Conservation (phyloP, 1,140 invertebrate genomes). For the Trachymyrmex septentrionalis region DNA sequence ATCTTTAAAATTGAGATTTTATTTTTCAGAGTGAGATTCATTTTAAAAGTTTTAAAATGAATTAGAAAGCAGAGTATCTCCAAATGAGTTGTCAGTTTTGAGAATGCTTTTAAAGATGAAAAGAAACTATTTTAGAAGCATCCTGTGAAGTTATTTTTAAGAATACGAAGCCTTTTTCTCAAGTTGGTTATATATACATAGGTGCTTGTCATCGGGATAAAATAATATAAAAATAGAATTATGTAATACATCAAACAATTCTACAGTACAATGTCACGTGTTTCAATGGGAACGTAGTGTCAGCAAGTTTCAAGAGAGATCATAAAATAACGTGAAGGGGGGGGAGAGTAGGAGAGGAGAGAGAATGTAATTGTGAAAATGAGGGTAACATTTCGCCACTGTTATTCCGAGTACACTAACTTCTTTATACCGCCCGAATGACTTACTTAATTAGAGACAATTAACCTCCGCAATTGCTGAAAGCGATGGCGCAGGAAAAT, state of each 20-base stretch:
- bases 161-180: background rate
- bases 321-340: slow-evolving; percentile 17
- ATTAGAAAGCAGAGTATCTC: background rate
- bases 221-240: too few relatives aligned
- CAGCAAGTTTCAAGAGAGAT: too few relatives aligned
- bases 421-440: slow-evolving; percentile 37
- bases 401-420: slow-evolving; percentile 34
- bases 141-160: background rate
- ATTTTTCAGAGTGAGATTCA: too few relatives aligned
- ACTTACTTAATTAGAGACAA: slow-evolving; percentile 80
- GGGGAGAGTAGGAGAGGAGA: background rate
- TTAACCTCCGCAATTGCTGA: slow-evolving; percentile 80
- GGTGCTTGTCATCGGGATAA: background rate
- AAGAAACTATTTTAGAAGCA: background rate
- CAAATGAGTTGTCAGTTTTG: background rate
- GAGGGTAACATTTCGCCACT: slow-evolving; percentile 69
- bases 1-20: too few relatives aligned
- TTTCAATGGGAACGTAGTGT: slow-evolving; percentile 21
- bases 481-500: slow-evolving; percentile 69
- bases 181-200: background rate
- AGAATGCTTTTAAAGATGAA: background rate
- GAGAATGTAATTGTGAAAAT: slow-evolving; percentile 61
- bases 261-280: background rate
- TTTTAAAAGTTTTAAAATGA: too few relatives aligned
- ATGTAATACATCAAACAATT: background rate